Evolutionary conservation across 2,888 invertebrate species (phyloP).

Genomic region (Villa cingulata): DNA sequence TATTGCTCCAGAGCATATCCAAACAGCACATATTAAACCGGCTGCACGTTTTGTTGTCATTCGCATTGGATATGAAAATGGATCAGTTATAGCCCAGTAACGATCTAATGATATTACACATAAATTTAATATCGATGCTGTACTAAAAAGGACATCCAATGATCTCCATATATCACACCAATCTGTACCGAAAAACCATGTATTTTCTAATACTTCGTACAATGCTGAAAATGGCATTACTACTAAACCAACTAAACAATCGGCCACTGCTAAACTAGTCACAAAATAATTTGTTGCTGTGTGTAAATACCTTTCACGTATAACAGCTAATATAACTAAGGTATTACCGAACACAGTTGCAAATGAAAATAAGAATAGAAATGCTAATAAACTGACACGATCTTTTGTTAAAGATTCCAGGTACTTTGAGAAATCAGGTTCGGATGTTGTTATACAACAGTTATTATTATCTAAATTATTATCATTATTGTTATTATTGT

Average conservation of each 20-base stretch:
- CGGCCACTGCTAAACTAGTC: slow-evolving; percentile 91
- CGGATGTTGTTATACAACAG: slow-evolving; percentile 19
- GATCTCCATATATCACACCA: slow-evolving; percentile 99
- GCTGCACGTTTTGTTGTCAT: slow-evolving; percentile 84
- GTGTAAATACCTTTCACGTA: slow-evolving; percentile 83
- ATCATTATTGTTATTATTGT: not conserved
- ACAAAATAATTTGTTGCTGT: slow-evolving; percentile 97
- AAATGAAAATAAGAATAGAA: slow-evolving; percentile 75
- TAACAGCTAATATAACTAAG: slow-evolving; percentile 85
- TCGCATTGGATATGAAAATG: slow-evolving; percentile 89
- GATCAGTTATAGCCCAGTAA: slow-evolving; percentile 98
- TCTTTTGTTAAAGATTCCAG: slow-evolving; percentile 47
- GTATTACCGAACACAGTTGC: slow-evolving; percentile 92
- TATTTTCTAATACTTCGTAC: slow-evolving; percentile 76
- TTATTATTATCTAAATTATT: slow-evolving; percentile 2
- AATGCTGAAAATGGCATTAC: slow-evolving; percentile 96
- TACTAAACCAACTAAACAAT: slow-evolving; percentile 87
- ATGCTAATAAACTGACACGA: slow-evolving; percentile 60
- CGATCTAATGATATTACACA: slow-evolving; percentile 94
- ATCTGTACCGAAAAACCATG: slow-evolving; percentile 88
- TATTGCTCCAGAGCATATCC: slow-evolving; percentile 93
- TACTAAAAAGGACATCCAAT: slow-evolving; percentile 90
- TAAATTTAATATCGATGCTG: slow-evolving; percentile 92
- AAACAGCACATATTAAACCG: slow-evolving; percentile 81
- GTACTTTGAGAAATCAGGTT: slow-evolving; percentile 31